Base-by-base conservation (phyloP, 2,888 invertebrate genomes). In the Stegophylla sp. region DNA sequence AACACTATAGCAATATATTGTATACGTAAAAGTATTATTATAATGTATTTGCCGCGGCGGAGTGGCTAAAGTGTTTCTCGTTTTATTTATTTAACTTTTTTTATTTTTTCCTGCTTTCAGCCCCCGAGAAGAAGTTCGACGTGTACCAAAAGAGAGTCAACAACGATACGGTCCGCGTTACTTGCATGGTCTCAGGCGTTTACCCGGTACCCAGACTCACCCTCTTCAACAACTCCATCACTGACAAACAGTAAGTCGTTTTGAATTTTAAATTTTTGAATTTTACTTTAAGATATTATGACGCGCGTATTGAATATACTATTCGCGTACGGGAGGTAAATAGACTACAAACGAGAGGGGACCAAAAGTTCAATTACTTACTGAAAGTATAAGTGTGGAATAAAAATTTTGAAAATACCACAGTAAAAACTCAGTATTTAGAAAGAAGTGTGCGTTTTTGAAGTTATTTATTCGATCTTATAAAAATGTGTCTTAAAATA, bases 101-200 rank as follows among this genome's bases (percentile, higher is more conserved):
- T 43, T 63, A 10, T 66, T 51, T 82, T 26, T 23, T 64, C 10
- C 41, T 51, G 81, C n/a, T 83, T 83, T 1, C 77, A 83, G 83
- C 83, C 13, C 82, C 83, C 17, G 83, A 82, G 43, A 82, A 83
- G 67, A 72, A 74, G 17, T 82, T 83, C 59, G 83, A 83, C 20
- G 76, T 83, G 28, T 82, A 67, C 20, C 83, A 82, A 17, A 82
- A 82, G 20, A 81, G 77, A 72, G 72, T 72, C 56, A 83, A 83
- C 34, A 63, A 75, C 64, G 83, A 83, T 56, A 82, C 82, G 76
- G 88, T 90, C 69, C 90, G 89, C 82, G 87, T 91, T 77, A 87
- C 89, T 82, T 91, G 91, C 85, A 86, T 86, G 45, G 90, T 89
- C 0, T 89, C 90, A 85, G 89, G 90, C 43, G 87, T 90, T 76